A percentile compares a stretch with the other conserved stretches of the same genome.
phyloP scores from a whole-genome alignment of 2,113 vertebrate genomes.

The Herpetotheres cachinnans region DNA sequence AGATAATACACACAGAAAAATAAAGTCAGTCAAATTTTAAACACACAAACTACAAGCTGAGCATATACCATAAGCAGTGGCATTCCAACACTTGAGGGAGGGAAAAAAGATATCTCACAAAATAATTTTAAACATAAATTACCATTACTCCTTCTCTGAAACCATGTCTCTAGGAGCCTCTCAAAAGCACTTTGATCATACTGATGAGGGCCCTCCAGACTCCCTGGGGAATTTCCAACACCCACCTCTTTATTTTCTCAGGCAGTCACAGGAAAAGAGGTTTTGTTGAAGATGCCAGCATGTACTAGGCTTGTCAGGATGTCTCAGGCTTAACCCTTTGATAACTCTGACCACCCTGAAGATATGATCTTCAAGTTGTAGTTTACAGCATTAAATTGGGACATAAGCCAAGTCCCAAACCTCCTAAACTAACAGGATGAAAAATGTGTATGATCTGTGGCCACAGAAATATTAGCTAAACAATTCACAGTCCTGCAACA shows the following conservation, averaged over 20 bases:
- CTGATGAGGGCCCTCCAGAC: constrained; percentile 1
- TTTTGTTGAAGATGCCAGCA: constrained; percentile 29
- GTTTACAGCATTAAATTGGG: neutral
- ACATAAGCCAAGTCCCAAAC: neutral
- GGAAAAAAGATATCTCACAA: neutral
- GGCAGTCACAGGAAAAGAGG: constrained; percentile 32
- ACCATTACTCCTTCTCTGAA: neutral
- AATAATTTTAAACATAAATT: neutral
- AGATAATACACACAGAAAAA: neutral
- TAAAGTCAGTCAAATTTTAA: neutral
- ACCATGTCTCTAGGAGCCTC: neutral
- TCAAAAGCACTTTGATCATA: neutral
- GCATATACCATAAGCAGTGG: neutral
- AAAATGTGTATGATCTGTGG: neutral
- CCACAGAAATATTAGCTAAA: neutral
- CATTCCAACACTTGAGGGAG: neutral
- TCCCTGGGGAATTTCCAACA: constrained; percentile 45
- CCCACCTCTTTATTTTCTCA: constrained; percentile 48
- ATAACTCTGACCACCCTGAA: neutral
- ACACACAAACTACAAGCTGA: neutral
- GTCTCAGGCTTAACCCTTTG: constrained; percentile 5
- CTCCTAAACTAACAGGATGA: neutral
- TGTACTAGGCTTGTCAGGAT: neutral
- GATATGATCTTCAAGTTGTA: fast-evolving
- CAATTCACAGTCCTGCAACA: neutral